These are phyloP conservation scores for Clanis bilineata DNA, from an alignment of 2,888 invertebrate genomes.

Conservation along the genomic window DNA sequence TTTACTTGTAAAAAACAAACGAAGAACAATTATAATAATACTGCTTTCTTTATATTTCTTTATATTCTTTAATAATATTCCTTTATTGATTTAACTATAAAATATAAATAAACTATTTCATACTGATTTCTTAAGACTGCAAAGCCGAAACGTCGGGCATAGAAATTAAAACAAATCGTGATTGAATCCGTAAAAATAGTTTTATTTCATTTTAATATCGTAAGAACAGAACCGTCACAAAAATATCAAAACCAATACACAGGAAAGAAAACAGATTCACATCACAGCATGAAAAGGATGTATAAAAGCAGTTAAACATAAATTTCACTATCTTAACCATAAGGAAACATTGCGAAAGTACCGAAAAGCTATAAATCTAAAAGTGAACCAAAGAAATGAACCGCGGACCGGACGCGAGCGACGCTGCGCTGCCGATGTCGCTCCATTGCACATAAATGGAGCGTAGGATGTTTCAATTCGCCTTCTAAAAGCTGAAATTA, in stretches of 20 bases:
- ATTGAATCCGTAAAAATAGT: too few relatives aligned
- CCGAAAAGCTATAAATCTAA: constrained; percentile 8
- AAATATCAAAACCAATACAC: background rate
- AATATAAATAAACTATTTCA: too few relatives aligned
- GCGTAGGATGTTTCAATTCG: constrained; percentile 38
- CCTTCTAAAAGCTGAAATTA: constrained; percentile 20
- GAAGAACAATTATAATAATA: too few relatives aligned
- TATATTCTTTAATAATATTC: too few relatives aligned
- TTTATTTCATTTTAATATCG: too few relatives aligned
- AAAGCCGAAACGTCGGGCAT: too few relatives aligned
- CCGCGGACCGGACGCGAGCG: constrained; percentile 17
- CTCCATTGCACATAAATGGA: constrained; percentile 35
- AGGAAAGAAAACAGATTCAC: background rate
- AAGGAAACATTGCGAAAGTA: constrained; percentile 12
- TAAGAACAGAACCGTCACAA: background rate
- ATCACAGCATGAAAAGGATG: constrained; percentile 5
- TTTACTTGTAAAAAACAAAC: too few relatives aligned
- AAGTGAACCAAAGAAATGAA: constrained; percentile 20
- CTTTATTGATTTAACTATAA: too few relatives aligned
- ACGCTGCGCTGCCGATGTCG: constrained; percentile 25
- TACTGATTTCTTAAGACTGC: too few relatives aligned
- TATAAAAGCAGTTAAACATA: constrained; percentile 11
- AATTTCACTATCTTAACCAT: constrained; percentile 1
- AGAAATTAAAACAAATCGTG: too few relatives aligned
- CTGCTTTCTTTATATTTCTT: too few relatives aligned